These are phyloP conservation scores for Trissoscelio sp. DNA, from an alignment of 2,888 invertebrate species.

Conservation along the genomic window DNA sequence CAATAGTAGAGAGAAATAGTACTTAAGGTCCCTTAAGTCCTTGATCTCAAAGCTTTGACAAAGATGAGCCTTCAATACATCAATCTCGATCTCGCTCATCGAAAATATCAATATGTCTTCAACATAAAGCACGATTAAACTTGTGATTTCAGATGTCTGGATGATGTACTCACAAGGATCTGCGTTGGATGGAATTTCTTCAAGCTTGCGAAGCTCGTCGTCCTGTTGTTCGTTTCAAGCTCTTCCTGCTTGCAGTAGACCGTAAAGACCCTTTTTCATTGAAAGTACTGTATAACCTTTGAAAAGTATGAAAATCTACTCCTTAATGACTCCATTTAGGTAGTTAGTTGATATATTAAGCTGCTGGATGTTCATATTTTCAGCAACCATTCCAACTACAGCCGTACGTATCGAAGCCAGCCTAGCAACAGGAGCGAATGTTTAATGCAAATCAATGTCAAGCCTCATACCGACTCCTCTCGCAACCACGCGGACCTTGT, in stretches of 20 bases:
- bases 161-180: conserved; percentile 3
- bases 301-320: too few relatives aligned
- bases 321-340: too few relatives aligned
- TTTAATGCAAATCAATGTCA: too few relatives aligned
- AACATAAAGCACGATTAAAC: conserved; percentile 42
- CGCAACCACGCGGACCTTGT: too few relatives aligned
- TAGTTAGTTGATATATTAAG: too few relatives aligned
- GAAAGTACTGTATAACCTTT: conserved; percentile 20
- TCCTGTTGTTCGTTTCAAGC: conserved; percentile 63
- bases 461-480: too few relatives aligned
- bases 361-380: too few relatives aligned
- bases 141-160: not conserved
- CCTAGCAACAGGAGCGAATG: too few relatives aligned
- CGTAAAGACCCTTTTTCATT: conserved; percentile 52
- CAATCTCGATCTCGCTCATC: not conserved
- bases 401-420: too few relatives aligned
- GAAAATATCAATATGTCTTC: conserved; percentile 36
- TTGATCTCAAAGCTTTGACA: not conserved
- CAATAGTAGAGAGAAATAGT: too few relatives aligned
- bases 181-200: conserved; percentile 20
- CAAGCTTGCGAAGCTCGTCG: conserved; percentile 25
- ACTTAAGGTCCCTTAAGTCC: not conserved
- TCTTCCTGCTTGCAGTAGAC: conserved; percentile 60
- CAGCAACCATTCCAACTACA: too few relatives aligned
- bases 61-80: not conserved